Percentiles rank a stretch among this genome's conserved stretches.
phyloP scores from a whole-genome alignment of 1,140 invertebrate species.

The Drosophila nigrodunni region DNA sequence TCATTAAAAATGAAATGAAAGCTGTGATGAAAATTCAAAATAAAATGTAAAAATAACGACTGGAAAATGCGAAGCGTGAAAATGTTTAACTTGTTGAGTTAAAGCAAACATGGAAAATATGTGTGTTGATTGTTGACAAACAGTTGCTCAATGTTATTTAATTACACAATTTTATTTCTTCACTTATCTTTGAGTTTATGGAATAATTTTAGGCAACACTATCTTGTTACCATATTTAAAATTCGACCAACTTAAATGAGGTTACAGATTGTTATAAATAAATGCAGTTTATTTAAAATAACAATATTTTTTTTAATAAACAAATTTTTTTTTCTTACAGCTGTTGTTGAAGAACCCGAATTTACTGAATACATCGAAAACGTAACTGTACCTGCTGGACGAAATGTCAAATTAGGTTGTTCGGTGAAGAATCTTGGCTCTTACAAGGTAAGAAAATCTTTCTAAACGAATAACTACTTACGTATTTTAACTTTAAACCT shows the following conservation, averaged over 20 bases:
- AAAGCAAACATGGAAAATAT: slow-evolving; percentile 46
- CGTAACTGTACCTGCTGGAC: slow-evolving; percentile 91
- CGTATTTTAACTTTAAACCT: no score
- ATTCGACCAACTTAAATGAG: no score
- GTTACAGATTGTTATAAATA: not conserved
- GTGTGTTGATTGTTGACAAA: slow-evolving; percentile 21
- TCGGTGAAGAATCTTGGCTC: slow-evolving; percentile 95
- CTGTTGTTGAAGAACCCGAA: slow-evolving; percentile 88
- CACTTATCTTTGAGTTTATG: no score
- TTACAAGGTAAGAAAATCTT: slow-evolving; percentile 88
- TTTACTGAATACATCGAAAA: slow-evolving; percentile 90
- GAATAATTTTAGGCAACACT: no score
- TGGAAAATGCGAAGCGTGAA: slow-evolving; percentile 26
- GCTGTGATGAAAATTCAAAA: slow-evolving; percentile 12
- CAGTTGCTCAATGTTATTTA: slow-evolving; percentile 53
- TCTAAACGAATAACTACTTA: no score
- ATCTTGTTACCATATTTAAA: no score
- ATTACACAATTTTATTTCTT: slow-evolving; percentile 36
- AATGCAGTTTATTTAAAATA: not conserved
- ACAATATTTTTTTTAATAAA: not conserved
- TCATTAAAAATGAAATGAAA: slow-evolving; percentile 68
- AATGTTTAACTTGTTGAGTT: slow-evolving; percentile 71
- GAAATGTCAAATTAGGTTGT: slow-evolving; percentile 94
- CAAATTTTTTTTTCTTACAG: slow-evolving; percentile 84
- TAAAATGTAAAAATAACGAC: slow-evolving; percentile 26